Base-by-base conservation (phyloP, 2,113 vertebrate species). In the Gymnocephalus cernua region DNA sequence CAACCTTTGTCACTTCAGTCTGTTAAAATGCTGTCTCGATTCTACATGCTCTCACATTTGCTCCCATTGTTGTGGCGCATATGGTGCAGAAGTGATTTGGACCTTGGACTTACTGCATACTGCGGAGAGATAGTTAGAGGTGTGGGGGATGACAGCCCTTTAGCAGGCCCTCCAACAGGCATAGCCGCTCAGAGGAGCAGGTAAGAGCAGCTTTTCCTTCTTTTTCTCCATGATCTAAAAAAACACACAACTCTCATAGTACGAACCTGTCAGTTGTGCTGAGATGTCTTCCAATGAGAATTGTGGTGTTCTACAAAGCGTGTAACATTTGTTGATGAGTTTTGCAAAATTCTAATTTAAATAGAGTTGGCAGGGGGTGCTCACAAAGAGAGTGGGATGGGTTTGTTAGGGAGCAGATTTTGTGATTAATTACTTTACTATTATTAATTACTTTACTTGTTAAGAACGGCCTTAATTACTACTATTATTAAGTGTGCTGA, bases 71-170 rank as follows among this genome's bases (percentile, higher is more conserved):
- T 61, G 67, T 48, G 27, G 12, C 58, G 38, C 61, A 32, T 41
- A n/a, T 16, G 13, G 38, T 77, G 59, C 32, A 41, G 27, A 70
- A 70, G 51, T 45, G 50, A 80, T 64, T 44, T 65, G 54, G 50
- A 44, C 21, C 70, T 21, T 59, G 29, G 71, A 44, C 72, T 64
- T 47, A 23, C 19, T 23, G 61, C 61, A 45, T 23, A 45, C 51
- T 38, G 38, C 38, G 25, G 50, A 18, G 32, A 68, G 57, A 57
- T 51, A 44, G 27, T n/a, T 38, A 57, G 51, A 57, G 23, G 41
- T 62, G 64, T 21, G 32, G 14, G 58, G 58, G 44, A 23, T 65
- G 35, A 35, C 29, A 21, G 58, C 25, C 35, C 11, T 74, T 3
- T 18, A 16, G 50, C 56, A 69, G 54, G 50, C n/a, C 25, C 11